A percentile compares a stretch with the other conserved stretches of the same genome.
phyloP scores from a whole-genome alignment of 2,888 invertebrate species.

The Tenthredo mesomela region DNA sequence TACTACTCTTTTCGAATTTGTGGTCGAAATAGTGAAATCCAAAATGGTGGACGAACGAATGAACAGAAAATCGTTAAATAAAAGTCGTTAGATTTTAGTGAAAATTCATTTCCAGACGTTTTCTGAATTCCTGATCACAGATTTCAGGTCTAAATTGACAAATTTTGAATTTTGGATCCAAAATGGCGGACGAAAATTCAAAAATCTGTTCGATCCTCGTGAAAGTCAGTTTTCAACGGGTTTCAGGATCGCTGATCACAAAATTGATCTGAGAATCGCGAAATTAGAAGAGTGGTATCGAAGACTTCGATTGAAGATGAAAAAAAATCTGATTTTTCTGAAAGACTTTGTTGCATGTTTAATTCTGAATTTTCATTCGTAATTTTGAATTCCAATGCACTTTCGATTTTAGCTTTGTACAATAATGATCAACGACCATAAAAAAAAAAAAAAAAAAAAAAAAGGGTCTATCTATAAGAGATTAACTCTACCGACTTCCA shows the following conservation, averaged over 20 bases:
- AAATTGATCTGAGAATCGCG: no score
- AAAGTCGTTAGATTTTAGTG: no score
- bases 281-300: neutral
- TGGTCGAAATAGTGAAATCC: no score
- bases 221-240: neutral
- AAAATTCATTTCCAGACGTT: neutral
- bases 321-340: neutral
- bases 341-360: neutral
- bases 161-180: no score
- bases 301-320: neutral
- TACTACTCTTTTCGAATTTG: no score
- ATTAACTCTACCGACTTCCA: neutral
- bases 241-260: neutral
- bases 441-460: neutral
- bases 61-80: no score
- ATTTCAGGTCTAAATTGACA: neutral
- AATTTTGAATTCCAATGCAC: no score
- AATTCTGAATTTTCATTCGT: neutral
- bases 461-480: neutral
- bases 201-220: neutral
- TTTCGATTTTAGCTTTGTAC: neutral
- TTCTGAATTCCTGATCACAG: neutral
- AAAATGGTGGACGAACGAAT: no score
- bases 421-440: neutral
- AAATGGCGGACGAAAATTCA: neutral